Base-by-base conservation (phyloP, 2,797 vertebrate species). In the Xyrichtys novacula region DNA sequence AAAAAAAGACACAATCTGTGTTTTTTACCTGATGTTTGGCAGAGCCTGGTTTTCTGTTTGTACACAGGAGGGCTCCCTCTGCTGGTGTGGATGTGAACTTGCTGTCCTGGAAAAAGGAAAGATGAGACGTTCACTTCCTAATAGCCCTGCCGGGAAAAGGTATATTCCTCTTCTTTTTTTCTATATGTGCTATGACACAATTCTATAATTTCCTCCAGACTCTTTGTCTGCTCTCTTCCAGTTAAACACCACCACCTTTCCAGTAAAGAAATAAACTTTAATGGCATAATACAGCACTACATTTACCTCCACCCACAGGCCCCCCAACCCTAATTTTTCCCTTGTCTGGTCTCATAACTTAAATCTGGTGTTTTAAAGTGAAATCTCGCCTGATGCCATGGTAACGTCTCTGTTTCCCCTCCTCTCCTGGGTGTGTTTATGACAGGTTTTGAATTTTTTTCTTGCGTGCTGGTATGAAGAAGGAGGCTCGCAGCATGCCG, bases 381-480 rank as follows among this genome's bases (percentile, higher is more conserved):
- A 80, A 88, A 87, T 85, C 46, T 40, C 10, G 32, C 61, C 67
- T 78, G 71, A 90, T 86, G 86, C 83, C 48, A 50, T 64, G 82
- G 85, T 56, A 89, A 92, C 81, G 4, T 75, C 75, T 78, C 80
- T 89, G 80, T 88, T 90, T 88, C 74, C 70, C 85, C 63, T 91
- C 76, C 74, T 84, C 71, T 80, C 34, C 59, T 38, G 72, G 78
- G 77, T 84, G 79, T 89, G 86, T 90, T 91, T 89, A 85, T 89
- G 85, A 90, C 86, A 90, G 82, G 50, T 86, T 84, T 74, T 80
- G 68, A 61, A 42, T 73, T 74, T 77, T 76, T 55, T 81, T 72
- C 77, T 68, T 58, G 65, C 69, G 40, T 78, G 80, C 74, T 81
- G 83, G 81, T 85, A 88, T 88, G 76, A 77, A 79, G 50, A 34